These are phyloP conservation scores for Bhutanitis thaidina DNA, from an alignment of 2,888 invertebrate species.

Conservation along the genomic window DNA sequence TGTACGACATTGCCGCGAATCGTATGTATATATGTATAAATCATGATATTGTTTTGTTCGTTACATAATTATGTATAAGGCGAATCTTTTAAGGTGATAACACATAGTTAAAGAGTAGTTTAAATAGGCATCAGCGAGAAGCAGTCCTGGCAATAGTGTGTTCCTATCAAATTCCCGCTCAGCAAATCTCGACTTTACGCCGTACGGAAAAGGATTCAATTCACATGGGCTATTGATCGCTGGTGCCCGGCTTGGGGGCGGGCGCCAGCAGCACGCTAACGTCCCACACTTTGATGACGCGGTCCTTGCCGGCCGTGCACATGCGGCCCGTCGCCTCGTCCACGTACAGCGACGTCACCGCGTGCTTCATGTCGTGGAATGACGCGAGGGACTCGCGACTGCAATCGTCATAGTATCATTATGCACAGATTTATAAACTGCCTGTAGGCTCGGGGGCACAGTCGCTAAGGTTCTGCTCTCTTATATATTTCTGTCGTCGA, in stretches of 20 bases:
- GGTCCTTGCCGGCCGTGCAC: constrained; percentile 96
- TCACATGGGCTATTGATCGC: constrained; percentile 39
- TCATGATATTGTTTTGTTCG: too few species aligned
- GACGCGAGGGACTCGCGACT: constrained; percentile 95
- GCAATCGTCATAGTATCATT: constrained; percentile 36
- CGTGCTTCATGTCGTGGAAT: constrained; percentile 97
- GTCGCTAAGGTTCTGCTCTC: too few species aligned
- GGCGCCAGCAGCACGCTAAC: constrained; percentile 82
- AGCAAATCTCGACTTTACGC: constrained; percentile 18
- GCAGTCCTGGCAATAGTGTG: background rate
- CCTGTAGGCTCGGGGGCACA: too few species aligned
- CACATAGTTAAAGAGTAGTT: too few species aligned
- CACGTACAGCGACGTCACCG: constrained; percentile 91
- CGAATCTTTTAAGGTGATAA: too few species aligned
- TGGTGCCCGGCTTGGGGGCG: constrained; percentile 52
- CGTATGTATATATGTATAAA: too few species aligned
- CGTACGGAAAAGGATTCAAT: constrained; percentile 5
- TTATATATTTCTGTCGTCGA: too few species aligned
- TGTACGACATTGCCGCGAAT: too few species aligned
- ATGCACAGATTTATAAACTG: background rate
- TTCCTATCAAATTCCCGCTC: background rate
- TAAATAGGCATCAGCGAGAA: too few species aligned
- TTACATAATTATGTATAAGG: too few species aligned
- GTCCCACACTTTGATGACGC: constrained; percentile 96
- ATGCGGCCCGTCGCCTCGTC: constrained; percentile 93